Evolutionary conservation across 2,113 vertebrate genomes (phyloP).

Genomic region (Pungitius pungitius): DNA sequence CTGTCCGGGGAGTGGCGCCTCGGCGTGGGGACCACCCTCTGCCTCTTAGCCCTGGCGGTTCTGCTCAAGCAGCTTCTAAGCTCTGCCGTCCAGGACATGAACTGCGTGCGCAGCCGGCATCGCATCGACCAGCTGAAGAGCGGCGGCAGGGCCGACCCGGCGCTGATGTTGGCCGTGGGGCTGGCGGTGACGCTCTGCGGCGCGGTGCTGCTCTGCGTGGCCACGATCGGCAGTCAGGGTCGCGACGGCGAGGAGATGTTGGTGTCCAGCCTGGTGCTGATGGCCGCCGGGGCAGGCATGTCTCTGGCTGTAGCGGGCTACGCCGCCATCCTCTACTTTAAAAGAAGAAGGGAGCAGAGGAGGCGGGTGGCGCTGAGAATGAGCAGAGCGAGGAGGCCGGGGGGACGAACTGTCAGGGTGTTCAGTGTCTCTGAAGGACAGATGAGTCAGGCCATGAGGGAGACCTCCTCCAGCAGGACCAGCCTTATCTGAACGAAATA

Average conservation of each 20-base stretch:
- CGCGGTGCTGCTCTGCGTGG: constrained; percentile 83
- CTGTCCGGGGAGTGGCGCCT: constrained; percentile 92
- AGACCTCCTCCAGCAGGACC: constrained; percentile 87
- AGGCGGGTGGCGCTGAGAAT: constrained; percentile 58
- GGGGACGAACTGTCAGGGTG: constrained; percentile 68
- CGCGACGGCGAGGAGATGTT: constrained; percentile 82
- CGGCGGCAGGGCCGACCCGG: constrained; percentile 86
- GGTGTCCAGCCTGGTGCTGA: constrained; percentile 83
- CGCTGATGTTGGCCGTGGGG: constrained; percentile 86
- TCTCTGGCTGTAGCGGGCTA: constrained; percentile 84
- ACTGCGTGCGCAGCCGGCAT: constrained; percentile 87
- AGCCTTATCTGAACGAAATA: constrained; percentile 84
- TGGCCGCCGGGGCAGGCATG: constrained; percentile 79
- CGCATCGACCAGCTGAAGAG: constrained; percentile 92
- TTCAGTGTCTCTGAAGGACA: constrained; percentile 86
- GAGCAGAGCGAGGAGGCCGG: constrained; percentile 29
- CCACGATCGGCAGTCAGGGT: constrained; percentile 64
- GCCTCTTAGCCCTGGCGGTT: constrained; percentile 90
- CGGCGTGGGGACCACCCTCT: constrained; percentile 88
- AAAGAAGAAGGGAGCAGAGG: constrained; percentile 56
- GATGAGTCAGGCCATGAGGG: constrained; percentile 73
- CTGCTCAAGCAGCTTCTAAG: constrained; percentile 96
- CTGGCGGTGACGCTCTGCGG: constrained; percentile 86
- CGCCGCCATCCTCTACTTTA: constrained; percentile 51
- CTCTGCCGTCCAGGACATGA: constrained; percentile 98